These are phyloP conservation scores for Corythucha ciliata DNA, from an alignment of 2,888 invertebrate genomes.

Conservation along the genomic window DNA sequence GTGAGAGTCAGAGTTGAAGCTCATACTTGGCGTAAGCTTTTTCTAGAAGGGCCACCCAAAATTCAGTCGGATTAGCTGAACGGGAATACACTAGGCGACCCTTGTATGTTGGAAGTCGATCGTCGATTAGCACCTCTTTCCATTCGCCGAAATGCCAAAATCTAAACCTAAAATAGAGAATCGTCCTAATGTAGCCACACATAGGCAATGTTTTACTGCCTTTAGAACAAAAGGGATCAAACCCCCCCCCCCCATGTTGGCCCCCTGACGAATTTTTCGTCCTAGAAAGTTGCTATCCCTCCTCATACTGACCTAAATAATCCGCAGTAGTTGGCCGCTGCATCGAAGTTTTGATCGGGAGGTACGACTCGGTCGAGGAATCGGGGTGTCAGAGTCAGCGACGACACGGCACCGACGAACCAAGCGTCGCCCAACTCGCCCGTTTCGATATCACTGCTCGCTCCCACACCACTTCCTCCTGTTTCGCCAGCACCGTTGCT, in stretches of 20 bases:
- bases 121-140: slow-evolving; percentile 66
- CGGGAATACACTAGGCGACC: slow-evolving; percentile 54
- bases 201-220: no score
- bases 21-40: slow-evolving; percentile 72
- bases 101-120: slow-evolving; percentile 60
- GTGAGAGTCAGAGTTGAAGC: background rate
- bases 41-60: slow-evolving; percentile 68
- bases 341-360: slow-evolving; percentile 55
- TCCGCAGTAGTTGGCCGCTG: slow-evolving; percentile 50
- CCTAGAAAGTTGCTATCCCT: no score
- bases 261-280: no score
- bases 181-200: no score
- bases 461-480: slow-evolving; percentile 37
- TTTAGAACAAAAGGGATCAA: no score
- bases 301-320: slow-evolving; percentile 50
- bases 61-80: slow-evolving; percentile 55
- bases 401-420: slow-evolving; percentile 55
- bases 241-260: no score
- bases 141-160: slow-evolving; percentile 76
- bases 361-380: slow-evolving; percentile 59
- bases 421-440: slow-evolving; percentile 52
- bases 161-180: slow-evolving; percentile 52
- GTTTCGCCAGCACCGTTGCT: no score
- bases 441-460: slow-evolving; percentile 45
- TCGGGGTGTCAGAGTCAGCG: slow-evolving; percentile 55